Evolutionary conservation across 1,140 invertebrate genomes (phyloP), one percentile per base, ranked within the genome.

Genomic region (Drosophila lini): DNA sequence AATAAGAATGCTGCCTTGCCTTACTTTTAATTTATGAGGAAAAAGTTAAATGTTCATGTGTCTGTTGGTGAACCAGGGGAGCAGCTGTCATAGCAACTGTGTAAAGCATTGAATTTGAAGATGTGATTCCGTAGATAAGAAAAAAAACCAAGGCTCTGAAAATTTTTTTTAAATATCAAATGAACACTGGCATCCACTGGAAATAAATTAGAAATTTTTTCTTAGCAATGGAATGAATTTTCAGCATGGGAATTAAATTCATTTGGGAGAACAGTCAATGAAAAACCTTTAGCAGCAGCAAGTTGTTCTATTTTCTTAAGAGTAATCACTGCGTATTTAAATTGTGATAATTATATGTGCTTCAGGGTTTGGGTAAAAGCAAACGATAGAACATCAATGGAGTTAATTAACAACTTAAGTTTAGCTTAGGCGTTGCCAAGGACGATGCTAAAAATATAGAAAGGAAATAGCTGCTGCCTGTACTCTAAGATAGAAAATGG

Each of bases 21-120:
- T n/a, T 22, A 22, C 34, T 53, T 38, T 53, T 53, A 10, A 53
- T 53, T 53, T 53, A 38, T 38, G 34, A 53, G 19, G 19, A 4
- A 22, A 38, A 53, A 53, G 32, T 53, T 53, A 15, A 53, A 38
- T 53, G 19, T 53, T 53, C 16, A 53, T 36, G 22, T 53, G 32
- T 8, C 16, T 53, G 16, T 1, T 8, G 11, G 31, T 22, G 16
- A 15, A 36, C 8, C 4, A 1, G 7, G 52, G 52, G 19, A 55
- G 52, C 52, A 55, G 34, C 34, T 55, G 52, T 38, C 52, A 38
- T 38, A 10, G 34, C 52, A 55, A 55, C 52, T 6, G 13, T 3
- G 1, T 10, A 38, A 53, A 25, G 4, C n/a, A 22, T 22, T 6
- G 2, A 38, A 10, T 3, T 38, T 38, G 2, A 38, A 38, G 32